Evolutionary conservation across 1,140 invertebrate species (phyloP).

Genomic region (Chelonus insularis): DNA sequence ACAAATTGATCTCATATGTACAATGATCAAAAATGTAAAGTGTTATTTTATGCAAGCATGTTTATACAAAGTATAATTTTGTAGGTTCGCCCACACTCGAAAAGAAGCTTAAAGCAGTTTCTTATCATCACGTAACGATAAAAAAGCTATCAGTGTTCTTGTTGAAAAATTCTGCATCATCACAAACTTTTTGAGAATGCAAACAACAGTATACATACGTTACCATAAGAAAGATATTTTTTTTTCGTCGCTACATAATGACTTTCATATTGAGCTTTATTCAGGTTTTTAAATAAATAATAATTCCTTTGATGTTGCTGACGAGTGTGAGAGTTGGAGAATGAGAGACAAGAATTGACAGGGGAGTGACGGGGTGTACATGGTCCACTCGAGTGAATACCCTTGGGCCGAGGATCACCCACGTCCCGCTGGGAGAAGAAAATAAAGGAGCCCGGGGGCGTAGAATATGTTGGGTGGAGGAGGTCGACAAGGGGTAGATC

Average conservation of each 20-base stretch:
- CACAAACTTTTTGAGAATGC: background rate
- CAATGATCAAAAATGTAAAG: too few relatives aligned
- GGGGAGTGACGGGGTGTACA: background rate
- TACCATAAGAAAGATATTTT: background rate
- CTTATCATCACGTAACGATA: too few relatives aligned
- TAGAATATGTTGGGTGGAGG: background rate
- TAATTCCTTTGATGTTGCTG: slow-evolving; percentile 4
- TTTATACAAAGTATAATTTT: too few relatives aligned
- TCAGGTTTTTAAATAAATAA: background rate
- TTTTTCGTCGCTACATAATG: background rate
- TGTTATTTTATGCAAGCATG: too few relatives aligned
- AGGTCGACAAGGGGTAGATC: too few relatives aligned
- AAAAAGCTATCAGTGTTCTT: too few relatives aligned
- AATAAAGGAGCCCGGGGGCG: slow-evolving; percentile 11
- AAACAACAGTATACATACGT: background rate
- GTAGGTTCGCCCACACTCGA: too few relatives aligned
- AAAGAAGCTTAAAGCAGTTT: too few relatives aligned
- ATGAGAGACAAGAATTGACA: background rate
- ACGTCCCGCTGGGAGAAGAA: slow-evolving; percentile 16
- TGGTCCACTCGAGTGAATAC: slow-evolving; percentile 14
- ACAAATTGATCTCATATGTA: too few relatives aligned
- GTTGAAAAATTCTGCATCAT: background rate
- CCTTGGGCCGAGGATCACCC: slow-evolving; percentile 3
- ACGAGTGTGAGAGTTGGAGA: background rate
- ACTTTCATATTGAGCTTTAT: background rate